A percentile compares a stretch with the other conserved stretches of the same genome.
Evolutionary conservation across 1,140 invertebrate genomes (phyloP).

Genomic region (Nautilus pompilius): DNA sequence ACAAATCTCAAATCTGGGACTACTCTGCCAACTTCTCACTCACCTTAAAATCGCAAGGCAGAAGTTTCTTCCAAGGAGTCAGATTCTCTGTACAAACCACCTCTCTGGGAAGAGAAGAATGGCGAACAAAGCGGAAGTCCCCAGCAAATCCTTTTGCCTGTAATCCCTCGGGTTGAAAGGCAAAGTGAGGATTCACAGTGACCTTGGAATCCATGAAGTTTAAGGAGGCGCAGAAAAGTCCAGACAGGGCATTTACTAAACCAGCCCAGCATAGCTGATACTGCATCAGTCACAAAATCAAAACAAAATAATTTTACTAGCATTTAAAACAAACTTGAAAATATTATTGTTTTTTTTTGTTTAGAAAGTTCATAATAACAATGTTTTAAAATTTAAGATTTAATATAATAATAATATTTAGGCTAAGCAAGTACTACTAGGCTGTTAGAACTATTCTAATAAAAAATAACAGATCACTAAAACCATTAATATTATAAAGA

Average conservation of each 20-base stretch:
- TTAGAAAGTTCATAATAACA: not conserved
- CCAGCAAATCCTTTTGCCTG: slow-evolving; percentile 51
- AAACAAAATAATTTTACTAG: not conserved
- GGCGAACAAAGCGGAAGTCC: slow-evolving; percentile 61
- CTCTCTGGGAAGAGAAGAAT: slow-evolving; percentile 87
- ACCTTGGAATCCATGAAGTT: slow-evolving; percentile 92
- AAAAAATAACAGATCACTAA: too few species aligned
- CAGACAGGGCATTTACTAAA: slow-evolving; percentile 84
- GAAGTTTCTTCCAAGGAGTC: slow-evolving; percentile 94
- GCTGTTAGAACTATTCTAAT: too few species aligned
- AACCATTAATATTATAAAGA: too few species aligned
- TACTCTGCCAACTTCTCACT: too few species aligned
- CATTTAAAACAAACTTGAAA: slow-evolving; percentile 1
- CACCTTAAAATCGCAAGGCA: slow-evolving; percentile 72
- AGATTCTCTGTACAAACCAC: slow-evolving; percentile 98
- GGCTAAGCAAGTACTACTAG: too few species aligned
- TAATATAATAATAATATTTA: too few species aligned
- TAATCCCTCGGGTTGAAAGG: slow-evolving; percentile 74
- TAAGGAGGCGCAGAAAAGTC: slow-evolving; percentile 90
- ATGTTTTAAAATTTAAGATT: not conserved
- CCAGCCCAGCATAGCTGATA: slow-evolving; percentile 79
- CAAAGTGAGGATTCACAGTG: slow-evolving; percentile 78
- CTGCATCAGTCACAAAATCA: slow-evolving; percentile 42
- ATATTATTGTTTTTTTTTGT: not conserved
- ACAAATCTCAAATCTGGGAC: too few species aligned